Evolutionary conservation across 1,140 invertebrate genomes (phyloP).

Genomic region (Brachionus rotundiformis): DNA sequence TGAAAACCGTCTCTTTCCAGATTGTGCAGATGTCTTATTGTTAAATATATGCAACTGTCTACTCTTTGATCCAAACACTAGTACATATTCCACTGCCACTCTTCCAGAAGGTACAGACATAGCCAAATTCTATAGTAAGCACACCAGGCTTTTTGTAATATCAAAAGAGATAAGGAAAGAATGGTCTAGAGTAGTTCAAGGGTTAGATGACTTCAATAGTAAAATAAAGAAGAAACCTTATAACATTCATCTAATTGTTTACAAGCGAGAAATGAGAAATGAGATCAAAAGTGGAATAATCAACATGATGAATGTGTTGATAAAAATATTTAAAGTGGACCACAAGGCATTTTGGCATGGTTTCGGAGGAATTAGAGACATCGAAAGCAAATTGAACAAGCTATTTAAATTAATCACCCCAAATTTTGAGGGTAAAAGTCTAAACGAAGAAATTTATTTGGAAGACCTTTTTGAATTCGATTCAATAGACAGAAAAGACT

Average conservation of each 20-base stretch:
- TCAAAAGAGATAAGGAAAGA: conserved; percentile 34
- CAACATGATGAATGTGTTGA: conserved; percentile 49
- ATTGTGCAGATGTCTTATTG: conserved; percentile 46
- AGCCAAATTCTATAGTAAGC: conserved; percentile 14
- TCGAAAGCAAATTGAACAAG: background rate
- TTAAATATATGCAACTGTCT: conserved; percentile 47
- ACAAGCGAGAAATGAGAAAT: conserved; percentile 50
- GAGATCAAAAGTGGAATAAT: conserved; percentile 45
- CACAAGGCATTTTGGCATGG: conserved; percentile 2
- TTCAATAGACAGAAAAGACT: conserved; percentile 30
- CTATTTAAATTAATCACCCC: conserved; percentile 32
- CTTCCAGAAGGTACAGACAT: background rate
- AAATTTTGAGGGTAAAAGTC: background rate
- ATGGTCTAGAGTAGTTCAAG: conserved; percentile 43
- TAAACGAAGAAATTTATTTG: background rate
- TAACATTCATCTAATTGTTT: conserved; percentile 8
- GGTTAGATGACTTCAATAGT: conserved; percentile 1
- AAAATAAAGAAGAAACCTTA: background rate
- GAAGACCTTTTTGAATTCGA: background rate
- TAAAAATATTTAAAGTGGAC: conserved; percentile 39
- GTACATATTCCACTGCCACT: background rate
- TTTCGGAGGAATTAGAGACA: conserved; percentile 1
- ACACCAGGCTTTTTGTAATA: background rate
- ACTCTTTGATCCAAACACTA: conserved; percentile 36
- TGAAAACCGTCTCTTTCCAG: conserved; percentile 22